A percentile compares a stretch with the other conserved stretches of the same genome.
These are phyloP conservation scores for Trissonchulus latispiculum DNA, from an alignment of 2,888 invertebrate species.

Conservation along the genomic window DNA sequence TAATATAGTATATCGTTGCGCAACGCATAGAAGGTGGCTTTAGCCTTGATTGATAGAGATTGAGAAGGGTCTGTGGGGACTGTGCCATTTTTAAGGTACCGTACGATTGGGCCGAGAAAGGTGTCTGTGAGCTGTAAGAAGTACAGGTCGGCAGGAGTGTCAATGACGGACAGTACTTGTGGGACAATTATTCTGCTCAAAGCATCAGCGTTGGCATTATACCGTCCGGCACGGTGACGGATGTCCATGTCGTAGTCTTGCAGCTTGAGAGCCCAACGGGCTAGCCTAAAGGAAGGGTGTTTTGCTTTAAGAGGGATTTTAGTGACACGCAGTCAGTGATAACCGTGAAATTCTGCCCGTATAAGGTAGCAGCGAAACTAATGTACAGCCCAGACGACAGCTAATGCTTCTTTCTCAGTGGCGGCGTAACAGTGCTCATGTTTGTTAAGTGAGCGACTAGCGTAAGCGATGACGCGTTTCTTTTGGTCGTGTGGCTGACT, in stretches of 20 bases:
- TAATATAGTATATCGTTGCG: too few species aligned
- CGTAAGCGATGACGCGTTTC: constrained; percentile 31
- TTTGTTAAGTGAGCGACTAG: constrained; percentile 28
- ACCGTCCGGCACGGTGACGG: constrained; percentile 42
- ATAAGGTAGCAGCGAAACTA: constrained; percentile 32
- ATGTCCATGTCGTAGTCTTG: constrained; percentile 43
- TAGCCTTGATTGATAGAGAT: too few species aligned
- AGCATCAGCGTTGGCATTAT: constrained; percentile 44
- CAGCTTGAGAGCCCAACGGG: constrained; percentile 46
- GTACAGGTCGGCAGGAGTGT: too few species aligned
- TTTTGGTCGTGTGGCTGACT: constrained; percentile 26
- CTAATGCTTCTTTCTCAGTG: constrained; percentile 31
- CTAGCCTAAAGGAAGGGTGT: constrained; percentile 45
- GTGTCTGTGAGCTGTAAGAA: too few species aligned
- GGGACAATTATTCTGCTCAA: too few species aligned
- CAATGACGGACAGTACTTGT: too few species aligned
- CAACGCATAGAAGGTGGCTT: too few species aligned
- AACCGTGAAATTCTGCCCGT: constrained; percentile 38
- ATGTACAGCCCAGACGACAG: constrained; percentile 28
- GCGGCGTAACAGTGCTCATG: constrained; percentile 29
- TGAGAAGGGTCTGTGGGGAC: too few species aligned
- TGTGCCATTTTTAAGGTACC: too few species aligned
- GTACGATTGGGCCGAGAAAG: too few species aligned
- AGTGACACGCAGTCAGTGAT: constrained; percentile 48
- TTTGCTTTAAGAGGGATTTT: constrained; percentile 47